Percentiles rank a stretch among this genome's conserved stretches.
phyloP scores from a whole-genome alignment of 2,113 vertebrate genomes.

The Redunca redunca region DNA sequence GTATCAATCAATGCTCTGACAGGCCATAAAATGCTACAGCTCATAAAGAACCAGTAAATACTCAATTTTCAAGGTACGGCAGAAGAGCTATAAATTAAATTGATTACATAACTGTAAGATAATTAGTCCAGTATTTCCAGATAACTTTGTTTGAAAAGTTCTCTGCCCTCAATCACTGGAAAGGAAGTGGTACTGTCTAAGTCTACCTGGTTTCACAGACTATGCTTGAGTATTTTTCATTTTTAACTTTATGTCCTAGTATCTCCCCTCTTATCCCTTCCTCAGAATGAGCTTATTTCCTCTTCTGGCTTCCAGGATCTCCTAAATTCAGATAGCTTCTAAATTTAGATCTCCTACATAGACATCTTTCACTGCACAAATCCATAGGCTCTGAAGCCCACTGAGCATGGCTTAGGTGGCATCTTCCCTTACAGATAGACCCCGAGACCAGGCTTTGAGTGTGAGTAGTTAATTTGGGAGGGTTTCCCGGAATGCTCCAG shows the following conservation, averaged over 20 bases:
- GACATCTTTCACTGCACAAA: not conserved
- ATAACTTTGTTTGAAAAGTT: constrained; percentile 45
- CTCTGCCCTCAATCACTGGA: not conserved
- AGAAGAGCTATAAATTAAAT: constrained; percentile 60
- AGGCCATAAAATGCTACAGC: constrained; percentile 63
- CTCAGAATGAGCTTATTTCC: not conserved
- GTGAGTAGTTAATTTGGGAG: not conserved
- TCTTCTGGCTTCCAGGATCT: not conserved
- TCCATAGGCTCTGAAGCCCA: not conserved
- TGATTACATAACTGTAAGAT: constrained; percentile 43
- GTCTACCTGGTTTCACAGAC: not conserved
- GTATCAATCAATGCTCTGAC: constrained; percentile 60
- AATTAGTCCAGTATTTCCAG: constrained; percentile 57
- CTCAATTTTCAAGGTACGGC: constrained; percentile 56
- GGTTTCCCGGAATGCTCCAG: not conserved
- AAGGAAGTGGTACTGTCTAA: not conserved
- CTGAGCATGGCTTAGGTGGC: not conserved
- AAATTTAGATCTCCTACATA: not conserved
- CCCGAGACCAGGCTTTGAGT: not conserved
- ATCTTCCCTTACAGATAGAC: not conserved
- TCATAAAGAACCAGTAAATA: constrained; percentile 65
- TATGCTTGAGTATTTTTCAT: not conserved
- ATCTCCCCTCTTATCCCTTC: not conserved
- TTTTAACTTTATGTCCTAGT: not conserved
- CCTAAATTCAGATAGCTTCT: not conserved